Conservation (phyloP, 1,140 invertebrate genomes). For the Muscidifurax raptorellus region DNA sequence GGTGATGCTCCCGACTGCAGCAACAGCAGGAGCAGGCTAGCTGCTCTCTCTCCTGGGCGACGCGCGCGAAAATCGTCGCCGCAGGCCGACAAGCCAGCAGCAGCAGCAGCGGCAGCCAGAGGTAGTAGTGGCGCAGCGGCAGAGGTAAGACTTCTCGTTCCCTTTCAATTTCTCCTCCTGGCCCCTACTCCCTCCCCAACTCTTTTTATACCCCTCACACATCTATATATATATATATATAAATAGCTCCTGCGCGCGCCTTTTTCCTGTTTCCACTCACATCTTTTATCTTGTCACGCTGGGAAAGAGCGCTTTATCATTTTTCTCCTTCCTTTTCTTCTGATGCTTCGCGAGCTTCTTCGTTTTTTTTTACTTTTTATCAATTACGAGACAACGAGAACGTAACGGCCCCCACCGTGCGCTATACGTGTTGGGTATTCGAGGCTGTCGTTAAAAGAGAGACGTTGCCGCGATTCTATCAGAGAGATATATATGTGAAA, state of each 20-base stretch:
- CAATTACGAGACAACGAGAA: background rate
- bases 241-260: background rate
- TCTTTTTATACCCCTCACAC: background rate
- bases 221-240: too few relatives aligned
- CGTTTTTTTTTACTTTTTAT: background rate
- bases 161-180: slow-evolving; percentile 18
- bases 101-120: slow-evolving; percentile 58
- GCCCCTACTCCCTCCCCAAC: background rate
- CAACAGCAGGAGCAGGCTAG: slow-evolving; percentile 61
- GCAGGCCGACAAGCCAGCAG: slow-evolving; percentile 66
- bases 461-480: too few relatives aligned
- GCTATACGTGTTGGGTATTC: background rate
- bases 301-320: slow-evolving; percentile 20
- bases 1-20: slow-evolving; percentile 68
- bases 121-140: slow-evolving; percentile 74
- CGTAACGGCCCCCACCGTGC: background rate
- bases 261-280: slow-evolving; percentile 15
- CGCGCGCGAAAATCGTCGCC: slow-evolving; percentile 66
- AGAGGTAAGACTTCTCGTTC: slow-evolving; percentile 66
- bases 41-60: slow-evolving; percentile 49
- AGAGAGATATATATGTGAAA: too few relatives aligned
- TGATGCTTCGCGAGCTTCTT: background rate
- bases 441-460: too few relatives aligned
- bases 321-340: background rate
- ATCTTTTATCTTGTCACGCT: slow-evolving; percentile 27